Conservation (phyloP, 2,888 invertebrate species). For the Drosophila subquinaria region DNA sequence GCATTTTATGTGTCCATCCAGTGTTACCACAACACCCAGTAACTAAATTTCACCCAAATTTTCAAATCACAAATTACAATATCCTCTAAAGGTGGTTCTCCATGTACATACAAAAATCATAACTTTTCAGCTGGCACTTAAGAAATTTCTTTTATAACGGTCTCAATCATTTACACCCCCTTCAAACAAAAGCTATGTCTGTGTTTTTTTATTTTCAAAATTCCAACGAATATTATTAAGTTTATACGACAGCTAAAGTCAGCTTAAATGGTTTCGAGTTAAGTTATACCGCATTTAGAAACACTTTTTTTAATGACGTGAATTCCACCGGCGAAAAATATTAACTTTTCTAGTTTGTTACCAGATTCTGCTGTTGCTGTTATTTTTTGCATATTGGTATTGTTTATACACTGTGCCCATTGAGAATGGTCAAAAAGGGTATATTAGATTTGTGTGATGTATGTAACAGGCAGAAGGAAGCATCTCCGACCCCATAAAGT, state of each 20-base stretch:
- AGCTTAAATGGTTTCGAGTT: background rate
- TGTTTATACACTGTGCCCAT: too few relatives aligned
- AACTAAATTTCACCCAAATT: conserved; percentile 14
- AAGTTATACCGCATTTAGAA: too few relatives aligned
- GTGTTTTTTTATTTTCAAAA: background rate
- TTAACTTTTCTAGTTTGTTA: too few relatives aligned
- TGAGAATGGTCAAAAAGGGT: too few relatives aligned
- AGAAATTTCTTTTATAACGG: background rate
- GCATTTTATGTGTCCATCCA: conserved; percentile 19
- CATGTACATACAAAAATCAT: conserved; percentile 1
- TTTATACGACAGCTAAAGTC: background rate
- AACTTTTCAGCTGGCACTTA: conserved; percentile 3
- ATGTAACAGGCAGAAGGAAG: too few relatives aligned
- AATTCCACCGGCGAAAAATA: too few relatives aligned
- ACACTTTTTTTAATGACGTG: too few relatives aligned
- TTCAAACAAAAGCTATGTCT: background rate
- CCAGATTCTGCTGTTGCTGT: too few relatives aligned
- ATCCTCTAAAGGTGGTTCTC: background rate
- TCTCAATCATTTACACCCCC: background rate
- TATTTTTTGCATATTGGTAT: too few relatives aligned
- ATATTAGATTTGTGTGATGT: too few relatives aligned
- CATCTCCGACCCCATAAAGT: too few relatives aligned
- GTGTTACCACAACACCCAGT: conserved; percentile 1
- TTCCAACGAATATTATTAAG: background rate
- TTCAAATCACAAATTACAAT: conserved; percentile 12